A percentile compares a stretch with the other conserved stretches of the same genome.
phyloP scores from a whole-genome alignment of 1,140 invertebrate species.

The Babylonia areolata region DNA sequence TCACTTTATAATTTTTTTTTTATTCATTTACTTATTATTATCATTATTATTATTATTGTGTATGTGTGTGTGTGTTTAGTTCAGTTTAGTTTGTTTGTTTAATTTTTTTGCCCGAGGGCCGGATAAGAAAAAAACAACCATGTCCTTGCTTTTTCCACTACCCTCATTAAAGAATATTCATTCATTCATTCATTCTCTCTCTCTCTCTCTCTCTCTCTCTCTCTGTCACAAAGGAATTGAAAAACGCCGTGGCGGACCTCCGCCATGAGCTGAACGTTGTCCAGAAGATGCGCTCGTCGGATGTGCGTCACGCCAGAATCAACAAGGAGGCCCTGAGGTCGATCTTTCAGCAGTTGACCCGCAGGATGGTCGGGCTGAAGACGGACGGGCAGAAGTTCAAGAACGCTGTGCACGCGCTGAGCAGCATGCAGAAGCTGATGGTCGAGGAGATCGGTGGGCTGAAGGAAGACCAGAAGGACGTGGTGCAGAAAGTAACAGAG shows the following conservation, averaged over 20 bases:
- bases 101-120: not conserved
- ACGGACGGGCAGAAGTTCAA: slow-evolving; percentile 20
- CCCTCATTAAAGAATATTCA: too few relatives aligned
- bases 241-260: not conserved
- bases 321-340: not conserved
- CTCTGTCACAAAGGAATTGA: not conserved
- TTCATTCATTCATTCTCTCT: not conserved
- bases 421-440: slow-evolving; percentile 14
- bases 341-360: not conserved
- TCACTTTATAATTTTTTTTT: too few relatives aligned
- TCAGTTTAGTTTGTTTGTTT: too few relatives aligned
- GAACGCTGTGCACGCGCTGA: slow-evolving; percentile 5
- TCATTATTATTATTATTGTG: too few relatives aligned
- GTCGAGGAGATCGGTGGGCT: not conserved
- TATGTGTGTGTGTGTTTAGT: too few relatives aligned
- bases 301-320: not conserved
- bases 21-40: too few relatives aligned
- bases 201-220: not conserved
- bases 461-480: slow-evolving; percentile 8
- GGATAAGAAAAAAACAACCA: too few relatives aligned
- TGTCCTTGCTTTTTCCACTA: too few relatives aligned
- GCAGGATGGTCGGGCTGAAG: not conserved
- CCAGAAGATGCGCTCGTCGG: not conserved
- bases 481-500: not conserved
- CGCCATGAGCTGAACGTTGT: not conserved